Percentiles rank a stretch among this genome's conserved stretches.
These are phyloP conservation scores for Neoscelio sp. DNA, from an alignment of 2,888 invertebrate species.

Conservation along the genomic window DNA sequence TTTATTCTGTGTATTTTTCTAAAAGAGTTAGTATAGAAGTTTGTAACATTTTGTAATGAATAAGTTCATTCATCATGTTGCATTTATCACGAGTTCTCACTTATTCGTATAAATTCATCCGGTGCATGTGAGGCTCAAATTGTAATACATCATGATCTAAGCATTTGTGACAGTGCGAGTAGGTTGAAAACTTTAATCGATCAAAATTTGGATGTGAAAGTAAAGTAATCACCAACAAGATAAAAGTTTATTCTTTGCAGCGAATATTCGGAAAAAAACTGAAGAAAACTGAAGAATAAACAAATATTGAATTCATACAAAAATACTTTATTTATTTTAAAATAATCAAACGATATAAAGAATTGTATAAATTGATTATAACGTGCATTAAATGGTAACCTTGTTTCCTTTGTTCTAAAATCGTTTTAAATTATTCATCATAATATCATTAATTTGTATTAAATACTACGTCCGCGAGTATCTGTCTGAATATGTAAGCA, in stretches of 20 bases:
- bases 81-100: conserved; percentile 22
- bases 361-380: conserved; percentile 24
- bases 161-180: conserved; percentile 13
- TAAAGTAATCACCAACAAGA: conserved; percentile 30
- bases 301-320: no score
- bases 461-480: neutral
- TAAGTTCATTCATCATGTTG: conserved; percentile 35
- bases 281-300: conserved; percentile 18
- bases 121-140: conserved; percentile 24
- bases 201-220: conserved; percentile 39
- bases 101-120: conserved; percentile 32
- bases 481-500: neutral
- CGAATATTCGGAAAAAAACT: neutral
- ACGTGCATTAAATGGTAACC: conserved; percentile 22
- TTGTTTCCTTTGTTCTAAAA: conserved; percentile 16
- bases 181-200: conserved; percentile 48
- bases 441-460: conserved; percentile 20
- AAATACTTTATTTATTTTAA: no score
- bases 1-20: no score
- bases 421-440: conserved; percentile 16
- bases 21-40: no score
- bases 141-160: conserved; percentile 50
- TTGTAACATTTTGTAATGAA: conserved; percentile 29
- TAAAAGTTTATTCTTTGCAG: neutral
- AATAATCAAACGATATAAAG: no score